Evolutionary conservation across 2,797 vertebrate species (phyloP), one percentile per base, ranked within the genome.

Genomic region (Sciaenops ocellatus): DNA sequence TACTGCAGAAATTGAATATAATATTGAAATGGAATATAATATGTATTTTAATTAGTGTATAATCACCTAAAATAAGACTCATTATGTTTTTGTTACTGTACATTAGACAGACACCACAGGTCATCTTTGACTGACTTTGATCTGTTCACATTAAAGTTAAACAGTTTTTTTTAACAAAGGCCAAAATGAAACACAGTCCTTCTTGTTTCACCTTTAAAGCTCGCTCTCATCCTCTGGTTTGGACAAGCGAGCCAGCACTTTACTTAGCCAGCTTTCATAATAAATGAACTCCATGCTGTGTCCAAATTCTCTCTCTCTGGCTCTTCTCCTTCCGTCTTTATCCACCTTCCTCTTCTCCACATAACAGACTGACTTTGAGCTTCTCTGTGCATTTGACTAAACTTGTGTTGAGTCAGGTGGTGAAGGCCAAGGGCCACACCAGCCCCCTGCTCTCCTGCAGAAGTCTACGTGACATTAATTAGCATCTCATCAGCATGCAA

Each of bases 401-500:
- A 44, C 3, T 69, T 71, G 15, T 52, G 68, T 54, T 68, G 61
- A 70, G 34, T 72, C 64, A 70, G 54, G 30, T 70, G 50, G 18
- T 9, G 34, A 61, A 5, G 34, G 34, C 8, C 34, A 57, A 44
- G 41, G 48, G 59, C 20, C 71, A 47, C 63, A 17, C 28, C 30
- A 13, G 38, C 38, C 48, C 42, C 16, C 18, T 55, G 57, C 47
- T 76, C 64, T 65, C 51, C 38, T 73, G 28, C 38, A 77, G 64
- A 38, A 38, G 34, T 38, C 34, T n/a, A 44, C 51, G 28, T 77
- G 69, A 69, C 61, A 60, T 30, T 11, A 80, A 86, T 79, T 65
- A 76, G 34, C 82, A 89, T 87, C 78, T 89, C 72, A 87, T 90
- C 38, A 74, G 69, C 59, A 87, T 79, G 65, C 78, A 28, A 24